These are phyloP conservation scores for Diaphora mendica DNA, from an alignment of 2,888 invertebrate genomes.

Conservation along the genomic window DNA sequence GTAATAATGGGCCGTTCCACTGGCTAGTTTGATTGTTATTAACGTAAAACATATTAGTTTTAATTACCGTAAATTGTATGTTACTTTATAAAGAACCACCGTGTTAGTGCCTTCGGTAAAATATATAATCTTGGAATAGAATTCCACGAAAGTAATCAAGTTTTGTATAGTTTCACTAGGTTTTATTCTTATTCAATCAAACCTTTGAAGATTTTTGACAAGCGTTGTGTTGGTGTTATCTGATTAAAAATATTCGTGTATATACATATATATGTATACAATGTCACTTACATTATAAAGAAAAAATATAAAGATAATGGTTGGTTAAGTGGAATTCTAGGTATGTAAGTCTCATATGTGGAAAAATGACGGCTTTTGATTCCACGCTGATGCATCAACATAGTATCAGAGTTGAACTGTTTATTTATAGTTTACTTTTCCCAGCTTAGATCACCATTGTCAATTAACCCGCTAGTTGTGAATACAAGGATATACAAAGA, in stretches of 20 bases:
- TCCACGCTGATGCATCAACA: constrained; percentile 12
- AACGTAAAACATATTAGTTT: constrained; percentile 19
- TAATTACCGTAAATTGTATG: constrained; percentile 24
- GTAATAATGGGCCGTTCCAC: constrained; percentile 28
- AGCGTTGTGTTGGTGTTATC: neutral
- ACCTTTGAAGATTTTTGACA: neutral
- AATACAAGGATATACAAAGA: neutral
- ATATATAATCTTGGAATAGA: neutral
- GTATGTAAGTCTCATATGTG: constrained; percentile 13
- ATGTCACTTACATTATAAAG: neutral
- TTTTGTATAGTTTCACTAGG: neutral
- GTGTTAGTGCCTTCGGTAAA: neutral
- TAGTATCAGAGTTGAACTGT: constrained; percentile 17
- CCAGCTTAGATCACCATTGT: constrained; percentile 11
- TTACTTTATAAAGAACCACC: constrained; percentile 9
- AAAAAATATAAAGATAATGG: neutral
- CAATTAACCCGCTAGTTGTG: neutral
- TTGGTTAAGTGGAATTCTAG: neutral
- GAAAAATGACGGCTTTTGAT: constrained; percentile 17
- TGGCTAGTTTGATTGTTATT: constrained; percentile 25
- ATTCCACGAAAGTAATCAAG: neutral
- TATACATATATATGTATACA: neutral
- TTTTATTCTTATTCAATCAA: neutral
- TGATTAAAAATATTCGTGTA: neutral
- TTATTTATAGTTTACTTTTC: constrained; percentile 14